Conservation (phyloP, 1,140 invertebrate species). For the Onthophagus taurus region DNA sequence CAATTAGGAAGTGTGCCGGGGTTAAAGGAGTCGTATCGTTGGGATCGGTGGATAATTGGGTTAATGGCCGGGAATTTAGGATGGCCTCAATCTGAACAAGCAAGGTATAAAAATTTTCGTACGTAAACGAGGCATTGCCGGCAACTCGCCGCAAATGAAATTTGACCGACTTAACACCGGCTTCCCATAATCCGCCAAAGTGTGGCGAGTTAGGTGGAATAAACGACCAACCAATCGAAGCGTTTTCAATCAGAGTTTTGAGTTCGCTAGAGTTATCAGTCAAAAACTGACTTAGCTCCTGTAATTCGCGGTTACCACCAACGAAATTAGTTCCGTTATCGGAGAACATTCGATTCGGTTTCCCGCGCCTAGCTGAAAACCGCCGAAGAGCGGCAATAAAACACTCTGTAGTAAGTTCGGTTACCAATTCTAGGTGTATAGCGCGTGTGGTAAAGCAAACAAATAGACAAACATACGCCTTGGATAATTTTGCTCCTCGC, state of each 20-base stretch:
- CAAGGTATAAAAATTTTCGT: not conserved
- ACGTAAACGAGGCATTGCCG: not conserved
- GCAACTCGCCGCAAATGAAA: not conserved
- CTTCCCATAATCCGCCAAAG: slow-evolving; percentile 7
- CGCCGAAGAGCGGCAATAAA: slow-evolving; percentile 2
- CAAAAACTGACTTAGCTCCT: too few species aligned
- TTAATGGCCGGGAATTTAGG: not conserved
- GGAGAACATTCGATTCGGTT: not conserved
- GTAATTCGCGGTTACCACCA: not conserved
- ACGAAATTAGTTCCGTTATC: slow-evolving; percentile 8
- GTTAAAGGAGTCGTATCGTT: not conserved
- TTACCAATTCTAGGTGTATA: slow-evolving; percentile 7
- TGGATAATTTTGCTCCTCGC: not conserved
- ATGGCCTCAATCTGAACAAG: slow-evolving; percentile 2
- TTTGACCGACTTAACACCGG: slow-evolving; percentile 1
- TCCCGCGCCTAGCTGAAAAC: not conserved
- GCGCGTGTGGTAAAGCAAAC: not conserved
- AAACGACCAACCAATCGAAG: not conserved
- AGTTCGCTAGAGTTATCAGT: not conserved
- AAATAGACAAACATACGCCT: slow-evolving; percentile 1
- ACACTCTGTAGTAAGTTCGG: not conserved
- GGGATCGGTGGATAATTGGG: not conserved
- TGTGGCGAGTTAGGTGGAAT: not conserved
- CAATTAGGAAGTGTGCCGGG: slow-evolving; percentile 2
- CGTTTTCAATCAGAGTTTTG: not conserved